Evolutionary conservation across 2,797 vertebrate genomes (phyloP).

Genomic region (Delichon dasypus): DNA sequence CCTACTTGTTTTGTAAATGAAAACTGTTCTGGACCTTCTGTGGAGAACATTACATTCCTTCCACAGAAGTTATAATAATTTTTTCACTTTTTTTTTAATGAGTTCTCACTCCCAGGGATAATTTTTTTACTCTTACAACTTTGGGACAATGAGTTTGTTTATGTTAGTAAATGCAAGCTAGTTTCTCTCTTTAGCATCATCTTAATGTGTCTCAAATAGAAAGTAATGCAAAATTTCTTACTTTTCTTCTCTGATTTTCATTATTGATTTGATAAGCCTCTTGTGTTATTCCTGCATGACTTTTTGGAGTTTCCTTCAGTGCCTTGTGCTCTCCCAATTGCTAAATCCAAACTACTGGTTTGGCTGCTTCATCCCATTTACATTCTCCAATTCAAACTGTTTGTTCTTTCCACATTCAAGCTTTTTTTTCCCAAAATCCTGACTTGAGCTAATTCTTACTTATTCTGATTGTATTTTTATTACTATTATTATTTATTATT

Average conservation of each 20-base stretch:
- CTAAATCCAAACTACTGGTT: background rate
- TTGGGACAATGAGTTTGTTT: background rate
- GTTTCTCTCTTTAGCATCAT: background rate
- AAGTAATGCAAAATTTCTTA: background rate
- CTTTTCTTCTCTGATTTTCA: background rate
- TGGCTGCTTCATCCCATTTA: background rate
- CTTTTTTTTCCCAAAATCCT: background rate
- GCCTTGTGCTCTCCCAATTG: background rate
- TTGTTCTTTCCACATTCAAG: background rate
- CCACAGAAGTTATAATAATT: background rate
- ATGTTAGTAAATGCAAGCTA: background rate
- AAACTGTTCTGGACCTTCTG: background rate
- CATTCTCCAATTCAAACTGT: background rate
- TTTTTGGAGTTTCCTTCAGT: background rate
- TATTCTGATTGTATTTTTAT: background rate
- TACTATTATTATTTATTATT: background rate
- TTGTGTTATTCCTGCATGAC: background rate
- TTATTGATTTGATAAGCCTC: background rate
- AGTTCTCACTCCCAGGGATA: background rate
- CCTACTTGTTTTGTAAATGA: background rate
- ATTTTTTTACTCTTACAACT: background rate
- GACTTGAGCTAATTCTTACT: background rate
- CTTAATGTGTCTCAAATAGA: background rate
- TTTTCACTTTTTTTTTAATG: background rate
- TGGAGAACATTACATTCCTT: background rate